Conservation (phyloP, 2,888 invertebrate genomes). For the Diogma glabrata region DNA sequence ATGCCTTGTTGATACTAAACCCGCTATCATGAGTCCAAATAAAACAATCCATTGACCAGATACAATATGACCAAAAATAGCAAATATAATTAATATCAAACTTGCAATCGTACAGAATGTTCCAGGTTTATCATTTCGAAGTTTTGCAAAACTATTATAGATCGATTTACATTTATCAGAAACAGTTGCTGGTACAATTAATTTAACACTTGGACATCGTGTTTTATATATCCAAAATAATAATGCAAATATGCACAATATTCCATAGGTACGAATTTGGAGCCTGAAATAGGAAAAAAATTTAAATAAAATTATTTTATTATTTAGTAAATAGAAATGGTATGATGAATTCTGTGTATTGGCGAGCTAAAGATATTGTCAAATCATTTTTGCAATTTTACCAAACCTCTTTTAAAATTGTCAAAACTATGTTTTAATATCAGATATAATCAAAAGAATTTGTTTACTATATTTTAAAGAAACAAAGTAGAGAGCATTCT, state of each 20-base stretch:
- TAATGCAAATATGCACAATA: constrained; percentile 28
- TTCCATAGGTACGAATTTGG: constrained; percentile 29
- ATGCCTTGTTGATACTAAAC: constrained; percentile 29
- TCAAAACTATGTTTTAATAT: too few species aligned
- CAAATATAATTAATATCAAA: constrained; percentile 24
- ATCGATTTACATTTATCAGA: constrained; percentile 20
- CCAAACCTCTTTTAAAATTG: too few species aligned
- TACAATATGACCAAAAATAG: constrained; percentile 29
- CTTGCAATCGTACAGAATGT: constrained; percentile 27
- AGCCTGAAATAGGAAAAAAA: too few species aligned
- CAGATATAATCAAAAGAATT: too few species aligned
- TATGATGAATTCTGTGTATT: not conserved
- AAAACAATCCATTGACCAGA: constrained; percentile 31
- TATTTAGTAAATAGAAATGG: not conserved
- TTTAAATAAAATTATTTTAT: constrained; percentile 7
- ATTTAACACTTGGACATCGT: constrained; percentile 21
- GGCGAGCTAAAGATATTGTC: not conserved
- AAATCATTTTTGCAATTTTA: not conserved
- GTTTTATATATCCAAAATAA: constrained; percentile 30
- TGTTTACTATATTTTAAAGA: too few species aligned
- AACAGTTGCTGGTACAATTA: constrained; percentile 29
- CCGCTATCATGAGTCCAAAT: constrained; percentile 26
- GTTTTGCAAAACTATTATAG: constrained; percentile 21
- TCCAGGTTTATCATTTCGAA: constrained; percentile 26
- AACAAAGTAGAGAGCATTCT: too few species aligned